Percentiles rank a stretch among this genome's conserved stretches.
These are phyloP conservation scores for Melanotaenia nigrans DNA, from an alignment of 2,797 vertebrate genomes.

Conservation along the genomic window DNA sequence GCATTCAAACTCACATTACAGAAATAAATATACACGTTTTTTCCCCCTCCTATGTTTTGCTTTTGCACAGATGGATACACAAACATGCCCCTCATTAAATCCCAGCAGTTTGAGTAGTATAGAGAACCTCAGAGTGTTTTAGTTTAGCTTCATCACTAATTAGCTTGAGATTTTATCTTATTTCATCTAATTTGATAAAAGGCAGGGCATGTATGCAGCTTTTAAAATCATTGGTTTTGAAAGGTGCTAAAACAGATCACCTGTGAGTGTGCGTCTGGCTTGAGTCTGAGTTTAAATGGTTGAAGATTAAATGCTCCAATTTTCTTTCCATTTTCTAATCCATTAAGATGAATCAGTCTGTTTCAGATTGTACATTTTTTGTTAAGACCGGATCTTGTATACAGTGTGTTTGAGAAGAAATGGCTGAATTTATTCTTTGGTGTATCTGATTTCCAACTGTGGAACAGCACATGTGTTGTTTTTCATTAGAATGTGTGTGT, in stretches of 20 bases:
- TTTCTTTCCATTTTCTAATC: slow-evolving; percentile 35
- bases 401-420: not conserved
- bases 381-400: not conserved
- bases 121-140: slow-evolving; percentile 54
- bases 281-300: slow-evolving; percentile 38
- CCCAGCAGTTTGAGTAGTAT: slow-evolving; percentile 47
- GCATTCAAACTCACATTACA: not conserved
- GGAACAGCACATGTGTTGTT: not conserved
- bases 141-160: slow-evolving; percentile 60
- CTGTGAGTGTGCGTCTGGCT: slow-evolving; percentile 22
- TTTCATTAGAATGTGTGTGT: too few relatives aligned
- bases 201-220: slow-evolving; percentile 41
- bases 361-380: not conserved
- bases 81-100: slow-evolving; percentile 47
- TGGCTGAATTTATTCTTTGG: too few relatives aligned
- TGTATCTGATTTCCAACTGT: not conserved
- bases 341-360: not conserved
- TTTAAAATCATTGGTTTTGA: slow-evolving; percentile 49
- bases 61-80: slow-evolving; percentile 12
- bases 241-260: slow-evolving; percentile 28
- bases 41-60: slow-evolving; percentile 10
- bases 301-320: slow-evolving; percentile 42
- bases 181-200: slow-evolving; percentile 62
- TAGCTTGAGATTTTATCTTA: slow-evolving; percentile 50
- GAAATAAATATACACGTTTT: slow-evolving; percentile 19